Percentiles rank a stretch among this genome's conserved stretches.
Evolutionary conservation across 1,140 invertebrate species (phyloP).

Genomic region (Catajapyx aquilonaris): DNA sequence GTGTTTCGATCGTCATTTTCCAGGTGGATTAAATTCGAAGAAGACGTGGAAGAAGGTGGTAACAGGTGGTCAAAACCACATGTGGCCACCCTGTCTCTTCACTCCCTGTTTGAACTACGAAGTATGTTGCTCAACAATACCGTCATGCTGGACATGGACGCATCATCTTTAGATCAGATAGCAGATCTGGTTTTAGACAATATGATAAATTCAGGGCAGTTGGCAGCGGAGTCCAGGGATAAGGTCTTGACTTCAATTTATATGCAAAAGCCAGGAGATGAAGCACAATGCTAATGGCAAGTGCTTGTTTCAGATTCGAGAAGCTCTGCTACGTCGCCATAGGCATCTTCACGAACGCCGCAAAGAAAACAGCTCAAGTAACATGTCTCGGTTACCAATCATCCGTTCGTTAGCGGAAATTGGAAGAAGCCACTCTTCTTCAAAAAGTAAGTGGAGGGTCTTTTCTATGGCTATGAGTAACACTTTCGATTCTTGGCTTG

Average conservation of each 20-base stretch:
- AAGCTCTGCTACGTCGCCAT: slow-evolving; percentile 73
- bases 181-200: slow-evolving; percentile 79
- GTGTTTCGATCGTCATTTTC: no score
- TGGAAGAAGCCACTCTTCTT: slow-evolving; percentile 82
- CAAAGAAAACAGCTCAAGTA: slow-evolving; percentile 36
- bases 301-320: slow-evolving; percentile 34
- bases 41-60: slow-evolving; percentile 83
- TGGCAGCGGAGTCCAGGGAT: slow-evolving; percentile 53
- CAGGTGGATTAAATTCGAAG: slow-evolving; percentile 88
- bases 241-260: no score
- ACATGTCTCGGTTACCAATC: slow-evolving; percentile 69
- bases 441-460: no score
- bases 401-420: slow-evolving; percentile 94
- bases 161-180: slow-evolving; percentile 58
- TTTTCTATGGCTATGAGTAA: no score
- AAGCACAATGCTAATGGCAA: background rate
- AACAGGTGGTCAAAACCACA: slow-evolving; percentile 89
- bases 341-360: slow-evolving; percentile 82
- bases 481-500: no score
- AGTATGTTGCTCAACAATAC: slow-evolving; percentile 71
- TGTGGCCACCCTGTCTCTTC: slow-evolving; percentile 74
- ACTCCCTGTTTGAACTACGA: slow-evolving; percentile 72
- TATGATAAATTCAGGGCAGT: slow-evolving; percentile 57
- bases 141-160: slow-evolving; percentile 81
- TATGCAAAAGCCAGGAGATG: background rate